Conservation (phyloP, 2,113 vertebrate species). For the Scartelaos histophorus region DNA sequence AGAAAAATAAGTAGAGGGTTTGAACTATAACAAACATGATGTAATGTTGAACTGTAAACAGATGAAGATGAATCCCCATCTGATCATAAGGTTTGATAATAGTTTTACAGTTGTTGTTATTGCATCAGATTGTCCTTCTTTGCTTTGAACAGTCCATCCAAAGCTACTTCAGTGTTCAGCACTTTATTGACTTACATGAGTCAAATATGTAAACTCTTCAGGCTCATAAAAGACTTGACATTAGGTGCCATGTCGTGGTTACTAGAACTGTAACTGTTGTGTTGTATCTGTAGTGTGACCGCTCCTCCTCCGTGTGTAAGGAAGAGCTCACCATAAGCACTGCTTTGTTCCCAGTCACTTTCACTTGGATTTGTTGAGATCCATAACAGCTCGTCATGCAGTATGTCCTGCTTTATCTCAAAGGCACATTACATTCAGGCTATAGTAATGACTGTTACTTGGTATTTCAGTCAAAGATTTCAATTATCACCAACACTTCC, state of each 20-base stretch:
- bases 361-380: slow-evolving; percentile 38
- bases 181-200: slow-evolving; percentile 48
- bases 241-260: slow-evolving; percentile 49
- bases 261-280: slow-evolving; percentile 47
- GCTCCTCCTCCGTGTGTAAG: not conserved
- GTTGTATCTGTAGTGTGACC: slow-evolving; percentile 10
- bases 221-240: slow-evolving; percentile 30
- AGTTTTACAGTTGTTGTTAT: not conserved
- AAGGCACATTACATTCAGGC: not conserved
- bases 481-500: not conserved
- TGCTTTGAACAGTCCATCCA: slow-evolving; percentile 38
- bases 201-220: slow-evolving; percentile 55
- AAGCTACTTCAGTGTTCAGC: slow-evolving; percentile 20
- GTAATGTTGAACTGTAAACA: not conserved
- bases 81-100: not conserved
- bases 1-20: not conserved
- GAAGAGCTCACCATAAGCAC: slow-evolving; percentile 23
- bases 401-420: not conserved
- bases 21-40: not conserved
- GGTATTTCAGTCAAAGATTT: not conserved
- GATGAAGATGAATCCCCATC: not conserved
- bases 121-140: not conserved
- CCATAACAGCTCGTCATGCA: not conserved
- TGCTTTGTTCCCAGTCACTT: slow-evolving; percentile 29
- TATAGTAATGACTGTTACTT: not conserved